Base-by-base conservation (phyloP, 2,797 vertebrate species). In the Hyperoplus lanceolatus region DNA sequence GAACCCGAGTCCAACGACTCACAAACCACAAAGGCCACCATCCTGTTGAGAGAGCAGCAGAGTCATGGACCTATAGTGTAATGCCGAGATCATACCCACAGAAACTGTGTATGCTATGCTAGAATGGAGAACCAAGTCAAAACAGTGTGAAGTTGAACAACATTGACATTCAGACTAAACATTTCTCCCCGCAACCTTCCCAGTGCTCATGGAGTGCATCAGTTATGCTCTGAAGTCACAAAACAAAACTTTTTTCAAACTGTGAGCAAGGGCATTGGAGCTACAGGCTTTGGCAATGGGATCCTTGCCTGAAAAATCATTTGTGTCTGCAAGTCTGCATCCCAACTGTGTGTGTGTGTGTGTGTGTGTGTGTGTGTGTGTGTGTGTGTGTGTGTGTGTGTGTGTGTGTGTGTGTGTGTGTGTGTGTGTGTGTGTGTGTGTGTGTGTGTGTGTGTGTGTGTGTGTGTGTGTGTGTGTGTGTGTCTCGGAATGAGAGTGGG, bases 191-290 rank as follows among this genome's bases (percentile, higher is more conserved):
- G 75, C 66, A 82, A 72, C 64, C 79, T 82, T 83, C 50, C 43
- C 46, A 36, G 50, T 55, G 59, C 79, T 70, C 72, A 54, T 73
- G 61, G 75, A 50, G 15, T 46, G 61, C 4, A 7, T 81, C 76
- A 81, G 80, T 62, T 82, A 56, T 83, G 58, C 81, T 83, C 54
- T 50, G 41, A 73, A 79, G 78, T 75, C 56, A 73, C 76, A 79
- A 88, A 90, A 87, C 68, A 75, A 77, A 89, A 85, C 73, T 83
- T 84, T 78, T 53, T 29, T 65, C 73, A 70, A 80, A 79, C 77
- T 75, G 63, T 60, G 72, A 85, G 67, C 81, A 84, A 87, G 80
- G 81, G 63, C 77, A 54, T 82, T 58, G 12, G 61, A 80, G 77
- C 70, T 69, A 39, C 43, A 60, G 60, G 63, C 50, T 82, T 71